Conservation (phyloP, 2,797 vertebrate genomes). For the Siniperca undulata region DNA sequence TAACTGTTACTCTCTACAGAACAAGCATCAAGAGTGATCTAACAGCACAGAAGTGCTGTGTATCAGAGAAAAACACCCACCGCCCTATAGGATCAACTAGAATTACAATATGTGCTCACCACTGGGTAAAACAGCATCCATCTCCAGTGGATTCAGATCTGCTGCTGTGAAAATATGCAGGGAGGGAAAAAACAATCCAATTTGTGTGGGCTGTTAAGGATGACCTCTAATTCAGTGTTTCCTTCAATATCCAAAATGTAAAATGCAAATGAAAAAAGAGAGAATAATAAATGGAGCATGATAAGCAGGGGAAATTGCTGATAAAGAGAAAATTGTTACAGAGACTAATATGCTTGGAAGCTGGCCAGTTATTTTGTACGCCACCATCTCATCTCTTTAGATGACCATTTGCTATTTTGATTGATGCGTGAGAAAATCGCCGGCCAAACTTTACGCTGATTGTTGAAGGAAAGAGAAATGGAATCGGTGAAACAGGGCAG, state of each 20-base stretch:
- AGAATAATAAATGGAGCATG: slow-evolving; percentile 72
- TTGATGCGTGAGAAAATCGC: slow-evolving; percentile 56
- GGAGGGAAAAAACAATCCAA: slow-evolving; percentile 53
- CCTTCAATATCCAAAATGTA: slow-evolving; percentile 59
- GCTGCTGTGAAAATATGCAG: slow-evolving; percentile 49
- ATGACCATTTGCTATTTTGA: slow-evolving; percentile 68
- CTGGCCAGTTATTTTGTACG: slow-evolving; percentile 55
- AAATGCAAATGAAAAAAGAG: slow-evolving; percentile 66
- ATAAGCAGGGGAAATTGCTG: slow-evolving; percentile 77
- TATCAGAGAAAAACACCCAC: slow-evolving; percentile 46
- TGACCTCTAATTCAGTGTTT: slow-evolving; percentile 67
- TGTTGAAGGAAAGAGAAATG: slow-evolving; percentile 45
- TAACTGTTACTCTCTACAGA: slow-evolving; percentile 32
- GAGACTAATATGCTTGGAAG: slow-evolving; percentile 74
- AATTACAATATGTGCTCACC: slow-evolving; percentile 54
- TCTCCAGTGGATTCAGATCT: slow-evolving; percentile 53
- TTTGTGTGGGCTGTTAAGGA: slow-evolving; percentile 57
- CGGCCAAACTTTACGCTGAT: slow-evolving; percentile 28
- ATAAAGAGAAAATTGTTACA: slow-evolving; percentile 75
- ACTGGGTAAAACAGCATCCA: slow-evolving; percentile 44
- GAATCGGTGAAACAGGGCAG: slow-evolving; percentile 43
- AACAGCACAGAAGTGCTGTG: slow-evolving; percentile 13
- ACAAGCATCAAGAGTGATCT: slow-evolving; percentile 38
- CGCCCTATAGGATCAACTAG: slow-evolving; percentile 49
- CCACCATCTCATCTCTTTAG: slow-evolving; percentile 52